Base-by-base conservation (phyloP, 2,797 vertebrate species). In the Balearica regulorum region DNA sequence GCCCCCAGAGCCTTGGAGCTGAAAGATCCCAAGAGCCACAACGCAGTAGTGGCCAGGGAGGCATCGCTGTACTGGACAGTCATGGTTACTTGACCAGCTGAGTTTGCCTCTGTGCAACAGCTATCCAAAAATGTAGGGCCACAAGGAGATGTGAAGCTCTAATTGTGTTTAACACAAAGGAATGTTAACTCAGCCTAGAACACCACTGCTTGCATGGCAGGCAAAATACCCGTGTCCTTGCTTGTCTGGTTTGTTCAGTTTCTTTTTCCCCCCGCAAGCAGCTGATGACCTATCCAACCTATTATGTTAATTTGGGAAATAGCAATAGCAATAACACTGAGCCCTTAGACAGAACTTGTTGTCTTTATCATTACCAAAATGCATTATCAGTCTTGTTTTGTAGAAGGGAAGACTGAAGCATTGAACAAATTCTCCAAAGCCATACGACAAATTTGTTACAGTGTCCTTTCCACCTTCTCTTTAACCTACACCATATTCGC, bases 21-120 rank as follows among this genome's bases (percentile, higher is more conserved):
- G 48, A 73, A 73, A 49, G 51, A 65, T 77, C 81, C 75, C 78
- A 16, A 73, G 78, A 62, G 81, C 66, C 76, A 37, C 2, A 6
- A 3, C 7, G 11, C 49, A 48, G 35, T 7, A 13, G 41, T 14
- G 53, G 49, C 48, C 49, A 72, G 61, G 17, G 71, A 88, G 35
- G n/a, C 2, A 1, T 4, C 35, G 37, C 68, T 79, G 24, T 0
- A 19, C 13, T 4, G 29, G 25, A 19, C 64, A 21, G 60, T n/a
- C 1, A 3, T 35, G 54, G 51, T 73, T 70, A 19, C 29, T 71
- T 68, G 70, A 54, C 18, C 60, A 28, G 28, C 35, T 86, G 58
- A 76, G 44, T 83, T 88, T 93, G 41, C 37, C 48, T 83, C 41
- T 55, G 6, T 51, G 51, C 49, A 88, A 28, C 25, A 75, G 4